These are phyloP conservation scores for Cyanoliseus patagonus DNA, from an alignment of 2,113 vertebrate species.

Conservation along the genomic window DNA sequence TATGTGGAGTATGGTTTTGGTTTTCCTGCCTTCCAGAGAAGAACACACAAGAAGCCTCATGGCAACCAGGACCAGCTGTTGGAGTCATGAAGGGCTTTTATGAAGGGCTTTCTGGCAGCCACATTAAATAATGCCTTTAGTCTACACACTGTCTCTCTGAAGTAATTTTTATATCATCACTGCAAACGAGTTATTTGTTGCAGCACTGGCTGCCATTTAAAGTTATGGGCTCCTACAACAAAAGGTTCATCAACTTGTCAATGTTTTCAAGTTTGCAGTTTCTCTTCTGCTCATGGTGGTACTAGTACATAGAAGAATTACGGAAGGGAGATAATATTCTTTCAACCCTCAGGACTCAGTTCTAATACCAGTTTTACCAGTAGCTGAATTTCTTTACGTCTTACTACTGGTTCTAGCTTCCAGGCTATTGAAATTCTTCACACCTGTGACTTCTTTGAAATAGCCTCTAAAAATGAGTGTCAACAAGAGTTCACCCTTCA, in stretches of 20 bases:
- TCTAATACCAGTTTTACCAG: neutral
- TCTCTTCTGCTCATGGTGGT: neutral
- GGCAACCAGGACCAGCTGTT: neutral
- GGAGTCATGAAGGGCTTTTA: neutral
- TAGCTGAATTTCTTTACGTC: neutral
- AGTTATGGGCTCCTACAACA: neutral
- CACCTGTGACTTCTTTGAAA: neutral
- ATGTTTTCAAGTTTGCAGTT: neutral
- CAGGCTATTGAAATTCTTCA: neutral
- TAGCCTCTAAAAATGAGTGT: neutral
- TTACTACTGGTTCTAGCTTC: neutral
- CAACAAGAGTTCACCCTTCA: neutral
- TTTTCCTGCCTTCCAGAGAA: neutral
- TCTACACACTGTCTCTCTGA: neutral
- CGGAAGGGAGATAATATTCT: neutral
- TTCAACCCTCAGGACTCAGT: neutral
- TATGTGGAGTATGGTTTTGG: neutral
- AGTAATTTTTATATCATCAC: neutral
- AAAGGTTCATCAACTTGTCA: neutral
- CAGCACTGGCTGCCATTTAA: neutral
- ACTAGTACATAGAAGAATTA: neutral
- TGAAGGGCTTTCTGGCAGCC: conserved; percentile 14
- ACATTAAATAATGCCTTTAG: neutral
- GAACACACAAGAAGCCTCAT: conserved; percentile 18
- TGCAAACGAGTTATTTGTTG: neutral